Evolutionary conservation across 2,113 vertebrate species (phyloP).

Genomic region (Apaloderma vittatum): DNA sequence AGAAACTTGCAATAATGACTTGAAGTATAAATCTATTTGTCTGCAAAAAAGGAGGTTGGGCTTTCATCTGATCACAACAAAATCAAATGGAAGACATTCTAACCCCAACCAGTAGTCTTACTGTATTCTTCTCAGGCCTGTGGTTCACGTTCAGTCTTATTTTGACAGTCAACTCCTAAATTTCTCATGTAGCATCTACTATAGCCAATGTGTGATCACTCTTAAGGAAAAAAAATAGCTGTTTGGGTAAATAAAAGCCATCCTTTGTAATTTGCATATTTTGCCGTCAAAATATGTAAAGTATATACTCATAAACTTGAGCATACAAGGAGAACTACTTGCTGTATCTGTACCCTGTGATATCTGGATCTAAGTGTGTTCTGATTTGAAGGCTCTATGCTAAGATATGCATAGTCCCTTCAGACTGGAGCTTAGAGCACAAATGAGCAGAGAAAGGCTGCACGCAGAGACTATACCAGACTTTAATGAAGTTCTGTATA

Average conservation of each 20-base stretch:
- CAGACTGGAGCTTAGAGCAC: background rate
- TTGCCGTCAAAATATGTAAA: background rate
- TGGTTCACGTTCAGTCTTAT: background rate
- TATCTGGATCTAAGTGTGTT: background rate
- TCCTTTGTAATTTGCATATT: background rate
- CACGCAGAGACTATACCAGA: background rate
- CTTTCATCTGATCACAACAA: background rate
- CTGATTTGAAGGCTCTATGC: background rate
- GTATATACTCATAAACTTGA: background rate
- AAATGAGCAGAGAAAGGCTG: background rate
- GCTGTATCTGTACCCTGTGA: background rate
- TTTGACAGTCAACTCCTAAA: background rate
- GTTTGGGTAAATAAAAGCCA: background rate
- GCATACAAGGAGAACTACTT: background rate
- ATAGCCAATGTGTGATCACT: background rate
- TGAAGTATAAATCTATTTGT: background rate
- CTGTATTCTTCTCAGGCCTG: background rate
- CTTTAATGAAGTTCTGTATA: background rate
- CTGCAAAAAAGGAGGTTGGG: background rate
- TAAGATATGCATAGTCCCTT: background rate
- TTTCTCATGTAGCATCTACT: background rate
- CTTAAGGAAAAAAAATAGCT: background rate
- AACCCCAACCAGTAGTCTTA: background rate
- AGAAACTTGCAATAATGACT: background rate
- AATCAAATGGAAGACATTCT: background rate